A percentile compares a stretch with the other conserved stretches of the same genome.
These are phyloP conservation scores for Halesus radiatus DNA, from an alignment of 1,140 invertebrate genomes.

Conservation along the genomic window DNA sequence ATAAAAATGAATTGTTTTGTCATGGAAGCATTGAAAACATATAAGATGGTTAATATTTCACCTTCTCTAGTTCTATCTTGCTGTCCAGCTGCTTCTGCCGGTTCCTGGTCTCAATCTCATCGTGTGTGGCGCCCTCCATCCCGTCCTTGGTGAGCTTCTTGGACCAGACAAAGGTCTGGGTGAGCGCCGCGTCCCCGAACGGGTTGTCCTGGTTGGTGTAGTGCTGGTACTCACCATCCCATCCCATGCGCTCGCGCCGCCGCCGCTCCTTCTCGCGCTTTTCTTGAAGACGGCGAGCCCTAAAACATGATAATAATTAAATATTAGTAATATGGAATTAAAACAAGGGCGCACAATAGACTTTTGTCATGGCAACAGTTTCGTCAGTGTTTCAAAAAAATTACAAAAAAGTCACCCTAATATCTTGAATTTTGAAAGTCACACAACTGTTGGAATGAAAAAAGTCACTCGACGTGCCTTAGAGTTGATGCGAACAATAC, in stretches of 20 bases:
- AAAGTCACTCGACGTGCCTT: too few species aligned
- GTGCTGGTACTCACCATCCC: slow-evolving; percentile 95
- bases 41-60: slow-evolving; percentile 55
- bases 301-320: slow-evolving; percentile 48
- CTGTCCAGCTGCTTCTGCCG: slow-evolving; percentile 92
- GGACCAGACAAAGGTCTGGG: slow-evolving; percentile 92
- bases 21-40: too few species aligned
- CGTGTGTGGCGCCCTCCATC: slow-evolving; percentile 80
- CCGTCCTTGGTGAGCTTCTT: slow-evolving; percentile 98
- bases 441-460: too few species aligned
- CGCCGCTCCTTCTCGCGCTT: slow-evolving; percentile 94
- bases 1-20: too few species aligned
- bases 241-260: slow-evolving; percentile 92
- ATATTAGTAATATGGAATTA: too few species aligned
- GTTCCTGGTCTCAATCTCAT: slow-evolving; percentile 89
- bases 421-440: too few species aligned
- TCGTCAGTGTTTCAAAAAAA: too few species aligned
- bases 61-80: slow-evolving; percentile 89
- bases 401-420: too few species aligned
- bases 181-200: slow-evolving; percentile 95
- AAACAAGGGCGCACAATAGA: too few species aligned
- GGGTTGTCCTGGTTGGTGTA: slow-evolving; percentile 99
- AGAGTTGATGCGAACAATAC: too few species aligned
- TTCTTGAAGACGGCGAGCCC: slow-evolving; percentile 87
- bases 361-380: too few species aligned